Conservation (phyloP, 64 coral and sea anemone species). For the Montipora foliosa region DNA sequence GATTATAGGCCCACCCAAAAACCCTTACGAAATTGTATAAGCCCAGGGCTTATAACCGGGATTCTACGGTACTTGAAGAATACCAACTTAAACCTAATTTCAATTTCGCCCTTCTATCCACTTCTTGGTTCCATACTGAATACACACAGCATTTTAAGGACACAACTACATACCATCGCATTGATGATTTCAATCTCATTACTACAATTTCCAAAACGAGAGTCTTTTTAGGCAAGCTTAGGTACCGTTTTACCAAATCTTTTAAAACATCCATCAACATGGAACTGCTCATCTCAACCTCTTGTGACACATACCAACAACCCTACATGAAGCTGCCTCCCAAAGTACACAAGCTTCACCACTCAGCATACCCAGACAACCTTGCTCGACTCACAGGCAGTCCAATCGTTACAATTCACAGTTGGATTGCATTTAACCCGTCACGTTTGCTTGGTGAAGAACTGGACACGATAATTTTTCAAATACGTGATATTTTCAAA, state of each 20-base stretch:
- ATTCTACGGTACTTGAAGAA: not conserved
- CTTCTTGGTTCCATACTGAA: not conserved
- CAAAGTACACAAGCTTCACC: not conserved
- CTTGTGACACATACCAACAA: too few relatives aligned
- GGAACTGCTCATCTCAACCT: too few relatives aligned
- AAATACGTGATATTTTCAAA: not conserved
- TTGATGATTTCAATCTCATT: not conserved
- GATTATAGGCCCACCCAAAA: too few relatives aligned
- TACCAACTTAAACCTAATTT: not conserved
- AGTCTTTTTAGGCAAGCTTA: not conserved
- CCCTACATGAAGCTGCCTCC: too few relatives aligned
- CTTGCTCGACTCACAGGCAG: not conserved
- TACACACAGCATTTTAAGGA: too few relatives aligned
- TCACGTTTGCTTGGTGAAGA: constrained; percentile 3
- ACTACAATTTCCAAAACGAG: not conserved
- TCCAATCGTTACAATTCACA: constrained; percentile 22
- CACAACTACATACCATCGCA: too few relatives aligned
- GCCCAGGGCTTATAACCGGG: too few relatives aligned
- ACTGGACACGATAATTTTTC: constrained; percentile 22
- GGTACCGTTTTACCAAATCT: not conserved
- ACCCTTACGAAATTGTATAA: too few relatives aligned
- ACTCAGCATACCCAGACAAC: not conserved
- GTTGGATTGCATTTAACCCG: constrained; percentile 12
- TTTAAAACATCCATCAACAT: constrained; percentile 6
- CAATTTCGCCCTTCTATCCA: not conserved